phyloP scores from a whole-genome alignment of 2,113 vertebrate genomes.

The Gorsachius goisagi region DNA sequence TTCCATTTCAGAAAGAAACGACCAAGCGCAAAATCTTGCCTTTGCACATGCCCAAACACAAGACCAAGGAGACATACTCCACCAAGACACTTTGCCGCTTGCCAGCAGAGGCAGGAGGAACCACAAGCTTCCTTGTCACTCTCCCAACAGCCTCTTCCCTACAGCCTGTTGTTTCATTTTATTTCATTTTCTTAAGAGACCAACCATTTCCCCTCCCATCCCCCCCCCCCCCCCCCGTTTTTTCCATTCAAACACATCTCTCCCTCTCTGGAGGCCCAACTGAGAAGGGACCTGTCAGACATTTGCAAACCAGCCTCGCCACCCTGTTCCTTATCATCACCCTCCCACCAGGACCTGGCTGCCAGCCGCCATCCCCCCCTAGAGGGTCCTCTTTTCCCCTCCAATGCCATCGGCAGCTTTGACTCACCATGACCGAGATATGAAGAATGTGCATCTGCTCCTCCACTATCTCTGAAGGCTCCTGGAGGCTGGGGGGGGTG shows the following conservation, averaged over 20 bases:
- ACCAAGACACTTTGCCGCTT: not conserved
- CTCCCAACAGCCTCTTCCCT: not conserved
- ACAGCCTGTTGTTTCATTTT: not conserved
- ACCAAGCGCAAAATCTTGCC: not conserved
- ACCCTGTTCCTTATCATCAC: not conserved
- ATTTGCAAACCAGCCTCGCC: not conserved
- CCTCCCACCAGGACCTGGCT: not conserved
- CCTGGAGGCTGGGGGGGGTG: constrained; percentile 83
- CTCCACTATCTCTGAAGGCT: constrained; percentile 88
- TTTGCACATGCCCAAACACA: not conserved
- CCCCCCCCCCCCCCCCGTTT: too few relatives aligned
- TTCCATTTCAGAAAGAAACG: not conserved
- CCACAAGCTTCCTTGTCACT: not conserved
- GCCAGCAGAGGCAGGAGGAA: not conserved
- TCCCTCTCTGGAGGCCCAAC: not conserved
- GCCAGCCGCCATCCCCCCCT: not conserved
- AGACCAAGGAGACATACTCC: not conserved
- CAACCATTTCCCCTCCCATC: too few relatives aligned
- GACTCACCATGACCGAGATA: constrained; percentile 96
- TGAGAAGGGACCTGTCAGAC: accelerated
- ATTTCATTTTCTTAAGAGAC: not conserved
- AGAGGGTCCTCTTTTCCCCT: not conserved
- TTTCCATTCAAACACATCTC: not conserved
- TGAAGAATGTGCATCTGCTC: constrained; percentile 97
- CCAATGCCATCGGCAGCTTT: accelerated